These are phyloP conservation scores for Scaptomyza hsui DNA, from an alignment of 1,140 invertebrate genomes.

Conservation along the genomic window DNA sequence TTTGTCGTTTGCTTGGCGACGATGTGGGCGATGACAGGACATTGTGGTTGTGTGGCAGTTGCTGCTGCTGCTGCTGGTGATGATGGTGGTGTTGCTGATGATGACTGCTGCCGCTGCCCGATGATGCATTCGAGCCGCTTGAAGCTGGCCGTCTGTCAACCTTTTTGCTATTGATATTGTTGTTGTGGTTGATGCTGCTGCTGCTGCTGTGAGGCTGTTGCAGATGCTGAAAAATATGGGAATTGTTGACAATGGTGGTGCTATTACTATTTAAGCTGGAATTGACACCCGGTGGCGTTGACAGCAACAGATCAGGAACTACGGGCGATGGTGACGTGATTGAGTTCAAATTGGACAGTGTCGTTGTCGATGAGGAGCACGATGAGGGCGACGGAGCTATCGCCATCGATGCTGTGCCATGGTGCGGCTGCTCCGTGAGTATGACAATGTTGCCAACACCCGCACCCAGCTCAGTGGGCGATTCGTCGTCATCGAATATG, in stretches of 20 bases:
- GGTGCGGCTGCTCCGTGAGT: constrained; percentile 51
- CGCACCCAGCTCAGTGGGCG: constrained; percentile 58
- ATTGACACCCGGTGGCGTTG: constrained; percentile 76
- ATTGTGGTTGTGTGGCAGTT: constrained; percentile 67
- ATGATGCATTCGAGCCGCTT: constrained; percentile 48
- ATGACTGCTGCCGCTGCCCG: constrained; percentile 30
- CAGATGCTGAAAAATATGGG: constrained; percentile 44
- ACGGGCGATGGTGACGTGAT: constrained; percentile 82
- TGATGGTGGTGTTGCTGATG: constrained; percentile 60
- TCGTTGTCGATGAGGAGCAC: constrained; percentile 73
- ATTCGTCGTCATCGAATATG: constrained; percentile 82
- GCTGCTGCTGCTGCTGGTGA: constrained; percentile 65
- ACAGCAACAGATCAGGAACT: constrained; percentile 77
- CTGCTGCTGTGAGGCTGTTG: constrained; percentile 40
- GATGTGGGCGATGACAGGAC: constrained; percentile 69
- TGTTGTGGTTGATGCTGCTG: constrained; percentile 30
- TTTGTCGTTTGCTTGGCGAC: constrained; percentile 78
- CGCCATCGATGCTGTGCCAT: constrained; percentile 40
- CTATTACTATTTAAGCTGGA: constrained; percentile 56
- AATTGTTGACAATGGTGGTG: constrained; percentile 27
- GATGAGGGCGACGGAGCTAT: constrained; percentile 72
- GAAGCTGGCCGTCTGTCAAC: constrained; percentile 70
- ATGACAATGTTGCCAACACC: constrained; percentile 56
- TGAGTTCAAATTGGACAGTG: constrained; percentile 79
- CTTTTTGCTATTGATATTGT: constrained; percentile 60